Conservation (phyloP, 2,888 invertebrate species). For the Siphonodentalium dalli region DNA sequence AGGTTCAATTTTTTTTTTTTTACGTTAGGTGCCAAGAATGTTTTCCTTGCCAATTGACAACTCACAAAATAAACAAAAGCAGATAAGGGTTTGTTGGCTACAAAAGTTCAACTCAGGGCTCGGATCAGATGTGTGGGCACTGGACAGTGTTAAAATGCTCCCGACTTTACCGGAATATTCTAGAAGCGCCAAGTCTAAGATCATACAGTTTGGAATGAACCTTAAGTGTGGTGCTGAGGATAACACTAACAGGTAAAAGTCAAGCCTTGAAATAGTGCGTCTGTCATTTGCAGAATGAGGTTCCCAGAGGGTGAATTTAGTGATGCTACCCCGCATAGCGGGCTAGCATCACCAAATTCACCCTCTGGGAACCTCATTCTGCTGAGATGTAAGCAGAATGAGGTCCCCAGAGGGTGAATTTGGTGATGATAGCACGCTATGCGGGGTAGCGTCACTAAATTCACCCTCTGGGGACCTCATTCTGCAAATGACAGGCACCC, state of each 20-base stretch:
- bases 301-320: too few species aligned
- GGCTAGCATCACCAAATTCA: too few species aligned
- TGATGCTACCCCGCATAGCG: too few species aligned
- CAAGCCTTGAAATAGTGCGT: too few species aligned
- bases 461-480: too few species aligned
- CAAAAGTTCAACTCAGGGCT: constrained; percentile 56
- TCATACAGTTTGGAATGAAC: constrained; percentile 57
- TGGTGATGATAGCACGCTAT: too few species aligned
- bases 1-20: neutral
- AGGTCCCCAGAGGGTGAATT: too few species aligned
- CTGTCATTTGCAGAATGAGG: too few species aligned
- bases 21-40: constrained; percentile 42
- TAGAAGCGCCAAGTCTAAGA: constrained; percentile 29
- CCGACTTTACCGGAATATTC: constrained; percentile 46
- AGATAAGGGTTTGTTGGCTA: constrained; percentile 58
- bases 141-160: constrained; percentile 56
- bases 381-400: too few species aligned
- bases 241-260: constrained; percentile 36
- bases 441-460: too few species aligned
- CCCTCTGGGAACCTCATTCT: too few species aligned
- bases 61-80: constrained; percentile 32
- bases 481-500: too few species aligned
- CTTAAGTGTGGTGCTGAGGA: constrained; percentile 50
- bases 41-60: constrained; percentile 49
- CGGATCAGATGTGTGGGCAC: constrained; percentile 56